These are phyloP conservation scores for Pseudococcus viburni DNA, from an alignment of 2,888 invertebrate species.

Conservation along the genomic window DNA sequence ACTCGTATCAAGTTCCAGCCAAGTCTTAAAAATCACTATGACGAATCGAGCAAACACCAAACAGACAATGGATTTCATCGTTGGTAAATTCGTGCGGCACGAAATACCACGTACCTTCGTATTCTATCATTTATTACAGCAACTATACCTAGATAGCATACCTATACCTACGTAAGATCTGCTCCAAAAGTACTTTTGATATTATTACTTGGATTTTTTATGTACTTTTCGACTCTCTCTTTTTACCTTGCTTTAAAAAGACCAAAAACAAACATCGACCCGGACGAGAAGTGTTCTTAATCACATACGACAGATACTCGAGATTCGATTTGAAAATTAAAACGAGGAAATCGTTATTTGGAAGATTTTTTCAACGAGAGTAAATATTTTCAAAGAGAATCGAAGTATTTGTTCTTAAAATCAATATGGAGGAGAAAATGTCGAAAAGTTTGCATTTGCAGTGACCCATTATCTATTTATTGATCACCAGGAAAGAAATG, in stretches of 20 bases:
- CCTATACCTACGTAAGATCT: constrained; percentile 11
- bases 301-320: background rate
- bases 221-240: constrained; percentile 6
- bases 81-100: constrained; percentile 47
- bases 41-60: constrained; percentile 48
- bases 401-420: background rate
- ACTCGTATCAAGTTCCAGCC: background rate
- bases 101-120: background rate
- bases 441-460: background rate
- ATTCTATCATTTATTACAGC: constrained; percentile 24
- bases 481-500: background rate
- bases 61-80: constrained; percentile 24
- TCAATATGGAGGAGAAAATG: background rate
- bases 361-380: background rate
- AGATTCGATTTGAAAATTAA: background rate
- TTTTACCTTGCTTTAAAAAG: background rate
- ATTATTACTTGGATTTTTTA: background rate
- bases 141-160: background rate
- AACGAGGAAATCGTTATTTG: background rate
- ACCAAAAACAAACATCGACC: background rate
- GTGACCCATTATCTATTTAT: no score
- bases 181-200: constrained; percentile 26
- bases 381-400: background rate
- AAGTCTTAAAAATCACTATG: constrained; percentile 36
- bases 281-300: background rate